Percentiles rank a stretch among this genome's conserved stretches.
These are phyloP conservation scores for Carcinoscorpius rotundicauda DNA, from an alignment of 1,140 invertebrate species.

Conservation along the genomic window DNA sequence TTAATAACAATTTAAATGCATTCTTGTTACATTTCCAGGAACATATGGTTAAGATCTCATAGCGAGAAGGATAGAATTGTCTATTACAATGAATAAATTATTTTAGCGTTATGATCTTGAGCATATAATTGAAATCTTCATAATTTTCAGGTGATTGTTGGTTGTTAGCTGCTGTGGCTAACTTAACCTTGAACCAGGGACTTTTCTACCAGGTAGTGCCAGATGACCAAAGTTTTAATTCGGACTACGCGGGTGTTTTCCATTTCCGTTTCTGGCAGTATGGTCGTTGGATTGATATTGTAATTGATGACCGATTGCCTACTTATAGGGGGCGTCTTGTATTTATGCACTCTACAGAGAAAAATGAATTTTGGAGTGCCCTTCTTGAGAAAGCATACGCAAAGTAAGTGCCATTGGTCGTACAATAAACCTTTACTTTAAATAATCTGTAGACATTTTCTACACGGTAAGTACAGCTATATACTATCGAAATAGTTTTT, in stretches of 20 bases:
- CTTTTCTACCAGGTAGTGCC: constrained; percentile 91
- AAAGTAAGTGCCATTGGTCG: constrained; percentile 39
- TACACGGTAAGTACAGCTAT: neutral
- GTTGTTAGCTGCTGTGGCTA: constrained; percentile 90
- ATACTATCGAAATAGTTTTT: neutral
- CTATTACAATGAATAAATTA: too few relatives aligned
- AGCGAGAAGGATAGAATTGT: too few relatives aligned
- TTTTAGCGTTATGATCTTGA: neutral
- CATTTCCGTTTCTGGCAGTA: constrained; percentile 96
- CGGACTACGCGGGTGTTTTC: constrained; percentile 84
- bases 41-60: too few relatives aligned
- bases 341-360: constrained; percentile 83
- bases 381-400: constrained; percentile 96
- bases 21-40: too few relatives aligned
- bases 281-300: constrained; percentile 70
- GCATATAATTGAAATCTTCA: neutral
- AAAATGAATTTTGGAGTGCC: constrained; percentile 93
- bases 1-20: too few relatives aligned
- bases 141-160: constrained; percentile 67
- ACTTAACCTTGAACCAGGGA: constrained; percentile 74
- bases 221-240: constrained; percentile 81
- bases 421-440: neutral
- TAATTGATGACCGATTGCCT: constrained; percentile 87
- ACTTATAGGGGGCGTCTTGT: constrained; percentile 76
- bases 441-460: neutral